Base-by-base conservation (phyloP, 1,140 invertebrate species). In the Limonius californicus region DNA sequence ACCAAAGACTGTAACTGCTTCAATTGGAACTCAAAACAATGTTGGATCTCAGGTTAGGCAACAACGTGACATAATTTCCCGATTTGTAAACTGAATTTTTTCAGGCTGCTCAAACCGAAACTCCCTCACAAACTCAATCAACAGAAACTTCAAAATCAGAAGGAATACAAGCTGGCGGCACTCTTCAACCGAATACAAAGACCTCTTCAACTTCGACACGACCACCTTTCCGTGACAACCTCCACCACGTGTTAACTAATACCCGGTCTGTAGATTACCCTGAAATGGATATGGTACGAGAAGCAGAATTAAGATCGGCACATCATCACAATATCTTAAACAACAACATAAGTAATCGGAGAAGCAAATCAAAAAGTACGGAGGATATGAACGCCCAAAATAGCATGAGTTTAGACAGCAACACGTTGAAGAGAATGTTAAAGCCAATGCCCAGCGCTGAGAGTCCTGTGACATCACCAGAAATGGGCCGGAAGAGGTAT, bases 381-480 rank as follows among this genome's bases (percentile, higher is more conserved):
- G 91, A 94, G 77, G 91, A 95, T 72, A 92, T 93, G 85, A 87
- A 87, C 74, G 83, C 80, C 65, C 78, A 82, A 62, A 81, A 81
- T 67, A 76, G 77, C 30, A 72, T 77, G 61, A 76, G 68, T 67
- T 66, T 77, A 20, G 75, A 77, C 56, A 91, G 92, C 65, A 92
- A 90, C 75, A 95, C 92, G 0, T 79, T 97, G 64, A 96, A 97
- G 74, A 84, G 91, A 45, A 95, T 97, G 90, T 79, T 97, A 63
- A 95, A 96, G 70, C 94, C 94, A 18, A 90, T 97, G 83, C 88
- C 91, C 18, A 90, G 88, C 68, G 85, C 87, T 58, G 90, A 93
- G 70, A 92, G 89, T 73, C 90, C 91, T 2, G 90, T 91, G 8
- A 93, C 91, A 11, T 92, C 91, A 58, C 91, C 91, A 7, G 92